These are phyloP conservation scores for Eulemur rufifrons DNA, from an alignment of 2,113 vertebrate species.

Conservation along the genomic window DNA sequence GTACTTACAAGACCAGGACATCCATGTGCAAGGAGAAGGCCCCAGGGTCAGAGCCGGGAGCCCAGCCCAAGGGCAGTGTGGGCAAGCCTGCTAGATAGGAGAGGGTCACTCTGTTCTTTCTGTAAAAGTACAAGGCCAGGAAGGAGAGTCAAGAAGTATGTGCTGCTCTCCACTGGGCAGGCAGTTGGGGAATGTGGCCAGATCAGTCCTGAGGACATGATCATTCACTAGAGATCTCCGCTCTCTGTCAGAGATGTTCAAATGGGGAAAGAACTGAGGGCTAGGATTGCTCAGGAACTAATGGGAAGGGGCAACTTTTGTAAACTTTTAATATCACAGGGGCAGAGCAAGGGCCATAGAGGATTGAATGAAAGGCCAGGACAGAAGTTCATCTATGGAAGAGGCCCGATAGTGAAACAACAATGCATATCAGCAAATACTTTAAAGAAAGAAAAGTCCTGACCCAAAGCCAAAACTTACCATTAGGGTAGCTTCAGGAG, in stretches of 20 bases:
- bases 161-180: not conserved
- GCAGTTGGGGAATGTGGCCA: not conserved
- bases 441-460: not conserved
- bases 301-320: not conserved
- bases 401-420: not conserved
- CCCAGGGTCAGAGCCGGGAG: not conserved
- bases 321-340: not conserved
- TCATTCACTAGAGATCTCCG: not conserved
- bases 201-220: not conserved
- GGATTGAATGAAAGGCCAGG: not conserved
- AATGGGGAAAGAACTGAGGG: not conserved
- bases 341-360: not conserved
- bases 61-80: not conserved
- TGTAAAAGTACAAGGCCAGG: too few species aligned
- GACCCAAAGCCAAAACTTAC: not conserved
- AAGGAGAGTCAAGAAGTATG: not conserved
- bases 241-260: not conserved
- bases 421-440: not conserved
- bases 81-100: not conserved
- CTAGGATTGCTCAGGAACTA: not conserved
- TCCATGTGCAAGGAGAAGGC: not conserved
- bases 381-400: not conserved
- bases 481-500: not conserved
- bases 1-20: not conserved
- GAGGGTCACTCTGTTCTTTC: not conserved